A percentile compares a stretch with the other conserved stretches of the same genome.
phyloP scores from a whole-genome alignment of 2,888 invertebrate species.

The Muschampia staudingeri region DNA sequence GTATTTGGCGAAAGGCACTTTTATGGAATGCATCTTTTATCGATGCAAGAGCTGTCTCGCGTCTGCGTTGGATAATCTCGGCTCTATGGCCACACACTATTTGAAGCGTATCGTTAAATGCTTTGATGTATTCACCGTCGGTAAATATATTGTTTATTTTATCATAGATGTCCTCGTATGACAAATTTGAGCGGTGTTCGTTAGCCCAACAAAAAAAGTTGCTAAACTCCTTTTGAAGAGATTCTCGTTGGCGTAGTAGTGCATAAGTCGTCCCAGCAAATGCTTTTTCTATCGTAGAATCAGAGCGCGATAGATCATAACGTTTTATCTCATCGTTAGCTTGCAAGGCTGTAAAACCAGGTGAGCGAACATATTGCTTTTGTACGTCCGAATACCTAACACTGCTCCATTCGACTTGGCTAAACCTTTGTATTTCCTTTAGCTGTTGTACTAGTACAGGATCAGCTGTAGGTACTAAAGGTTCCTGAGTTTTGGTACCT shows the following conservation, averaged over 20 bases:
- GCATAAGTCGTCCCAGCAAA: not conserved
- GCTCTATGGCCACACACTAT: slow-evolving; percentile 33
- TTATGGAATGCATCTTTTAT: not conserved
- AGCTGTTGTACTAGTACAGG: not conserved
- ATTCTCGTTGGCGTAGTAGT: not conserved
- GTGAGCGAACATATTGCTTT: too few relatives aligned
- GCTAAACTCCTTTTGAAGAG: not conserved
- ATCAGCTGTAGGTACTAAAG: not conserved
- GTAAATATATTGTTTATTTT: not conserved
- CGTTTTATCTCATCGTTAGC: not conserved
- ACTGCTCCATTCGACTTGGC: not conserved
- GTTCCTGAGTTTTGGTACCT: not conserved
- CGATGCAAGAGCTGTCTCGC: not conserved
- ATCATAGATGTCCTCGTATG: not conserved
- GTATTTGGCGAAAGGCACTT: not conserved
- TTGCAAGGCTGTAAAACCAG: too few relatives aligned
- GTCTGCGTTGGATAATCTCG: slow-evolving; percentile 20
- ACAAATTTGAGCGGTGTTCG: not conserved
- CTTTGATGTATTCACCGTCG: slow-evolving; percentile 17
- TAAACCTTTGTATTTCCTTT: not conserved
- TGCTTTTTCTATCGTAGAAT: not conserved
- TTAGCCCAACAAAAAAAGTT: not conserved
- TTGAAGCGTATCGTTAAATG: slow-evolving; percentile 6
- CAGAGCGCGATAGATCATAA: not conserved
- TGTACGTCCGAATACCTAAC: too few relatives aligned